These are phyloP conservation scores for Lasioglossum villosulum DNA, from an alignment of 2,888 invertebrate species.

Conservation along the genomic window DNA sequence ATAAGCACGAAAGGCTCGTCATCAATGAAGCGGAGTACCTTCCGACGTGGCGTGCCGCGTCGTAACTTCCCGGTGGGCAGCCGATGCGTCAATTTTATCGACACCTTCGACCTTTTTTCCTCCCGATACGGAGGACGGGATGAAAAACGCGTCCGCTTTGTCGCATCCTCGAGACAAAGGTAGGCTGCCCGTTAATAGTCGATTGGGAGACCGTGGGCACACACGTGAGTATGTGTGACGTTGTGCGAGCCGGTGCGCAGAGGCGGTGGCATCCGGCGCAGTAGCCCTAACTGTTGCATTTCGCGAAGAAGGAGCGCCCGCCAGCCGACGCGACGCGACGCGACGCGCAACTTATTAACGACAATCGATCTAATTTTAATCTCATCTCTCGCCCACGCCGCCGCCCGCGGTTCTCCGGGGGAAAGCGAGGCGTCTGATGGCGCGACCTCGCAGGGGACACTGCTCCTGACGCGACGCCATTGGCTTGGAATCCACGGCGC, in stretches of 20 bases:
- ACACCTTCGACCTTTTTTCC: slow-evolving; percentile 33
- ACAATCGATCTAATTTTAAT: slow-evolving; percentile 72
- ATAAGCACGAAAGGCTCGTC: neutral
- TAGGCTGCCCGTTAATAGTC: slow-evolving; percentile 1
- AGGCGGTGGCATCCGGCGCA: slow-evolving; percentile 14
- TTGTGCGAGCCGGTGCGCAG: neutral
- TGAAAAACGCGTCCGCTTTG: neutral
- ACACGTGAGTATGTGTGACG: neutral
- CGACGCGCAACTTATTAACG: slow-evolving; percentile 63
- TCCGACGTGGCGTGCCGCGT: neutral
- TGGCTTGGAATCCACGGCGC: slow-evolving; percentile 58
- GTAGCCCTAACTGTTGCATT: slow-evolving; percentile 60
- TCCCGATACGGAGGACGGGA: neutral
- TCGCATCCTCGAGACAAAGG: slow-evolving; percentile 9
- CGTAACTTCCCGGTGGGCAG: neutral
- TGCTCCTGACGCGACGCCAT: slow-evolving; percentile 63
- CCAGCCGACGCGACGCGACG: slow-evolving; percentile 11
- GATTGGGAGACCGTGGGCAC: slow-evolving; percentile 5
- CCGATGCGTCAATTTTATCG: slow-evolving; percentile 26
- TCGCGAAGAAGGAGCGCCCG: slow-evolving; percentile 31
- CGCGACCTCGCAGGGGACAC: slow-evolving; percentile 70
- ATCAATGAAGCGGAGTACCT: slow-evolving; percentile 20
- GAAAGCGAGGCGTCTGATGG: slow-evolving; percentile 63
- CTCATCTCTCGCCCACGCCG: slow-evolving; percentile 61
- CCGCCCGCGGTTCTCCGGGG: slow-evolving; percentile 36